These are phyloP conservation scores for Rhingia rostrata DNA, from an alignment of 2,888 invertebrate genomes.

Conservation along the genomic window DNA sequence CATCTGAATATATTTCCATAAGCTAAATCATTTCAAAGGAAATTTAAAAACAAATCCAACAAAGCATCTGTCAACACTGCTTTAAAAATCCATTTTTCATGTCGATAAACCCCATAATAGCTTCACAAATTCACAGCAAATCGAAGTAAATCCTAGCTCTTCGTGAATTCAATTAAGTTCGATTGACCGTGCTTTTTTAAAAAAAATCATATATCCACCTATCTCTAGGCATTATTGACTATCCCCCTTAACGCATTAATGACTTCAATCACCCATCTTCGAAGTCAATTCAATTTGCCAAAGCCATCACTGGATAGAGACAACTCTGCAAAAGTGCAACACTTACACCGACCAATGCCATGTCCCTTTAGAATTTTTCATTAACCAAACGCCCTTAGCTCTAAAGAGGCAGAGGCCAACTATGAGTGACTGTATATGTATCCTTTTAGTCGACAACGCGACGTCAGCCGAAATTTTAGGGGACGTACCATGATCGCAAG, in stretches of 20 bases:
- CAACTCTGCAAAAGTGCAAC: constrained; percentile 32
- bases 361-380: constrained; percentile 38
- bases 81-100: no score
- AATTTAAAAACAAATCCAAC: no score
- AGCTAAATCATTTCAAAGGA: no score
- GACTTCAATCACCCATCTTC: constrained; percentile 53
- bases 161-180: no score
- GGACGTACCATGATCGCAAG: constrained; percentile 28
- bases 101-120: no score
- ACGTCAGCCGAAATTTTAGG: constrained; percentile 26
- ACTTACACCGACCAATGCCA: constrained; percentile 6
- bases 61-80: no score
- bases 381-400: constrained; percentile 46
- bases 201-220: not conserved
- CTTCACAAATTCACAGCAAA: no score
- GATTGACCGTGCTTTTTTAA: no score
- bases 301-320: not conserved
- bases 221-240: constrained; percentile 16
- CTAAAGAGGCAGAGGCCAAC: not conserved
- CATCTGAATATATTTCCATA: no score
- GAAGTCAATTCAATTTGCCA: constrained; percentile 60
- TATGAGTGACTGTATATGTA: not conserved
- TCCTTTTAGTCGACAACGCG: constrained; percentile 16
- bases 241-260: constrained; percentile 24
- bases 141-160: no score